A percentile compares a stretch with the other conserved stretches of the same genome.
phyloP scores from a whole-genome alignment of 2,888 invertebrate genomes.

The Lissonota sp. region DNA sequence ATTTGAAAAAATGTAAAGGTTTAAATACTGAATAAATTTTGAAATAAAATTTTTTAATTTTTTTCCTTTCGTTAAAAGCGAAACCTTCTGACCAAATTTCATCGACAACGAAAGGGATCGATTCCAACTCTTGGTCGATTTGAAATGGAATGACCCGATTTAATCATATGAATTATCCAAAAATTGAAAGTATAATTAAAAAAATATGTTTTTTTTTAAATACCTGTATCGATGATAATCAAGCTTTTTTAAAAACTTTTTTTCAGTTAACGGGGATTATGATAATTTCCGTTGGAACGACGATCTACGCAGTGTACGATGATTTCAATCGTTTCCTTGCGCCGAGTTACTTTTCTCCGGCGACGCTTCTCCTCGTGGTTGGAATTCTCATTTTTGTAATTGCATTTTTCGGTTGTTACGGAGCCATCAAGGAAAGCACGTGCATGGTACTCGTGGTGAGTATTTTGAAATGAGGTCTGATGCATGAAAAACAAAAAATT shows the following conservation, averaged over 20 bases:
- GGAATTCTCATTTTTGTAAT: constrained; percentile 92
- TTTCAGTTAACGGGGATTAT: constrained; percentile 88
- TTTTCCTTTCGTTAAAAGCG: too few relatives aligned
- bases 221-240: too few relatives aligned
- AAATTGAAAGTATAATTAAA: too few relatives aligned
- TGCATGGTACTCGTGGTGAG: constrained; percentile 87
- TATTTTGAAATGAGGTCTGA: constrained; percentile 30
- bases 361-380: constrained; percentile 90
- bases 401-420: constrained; percentile 91
- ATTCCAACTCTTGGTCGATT: too few relatives aligned
- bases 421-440: constrained; percentile 92
- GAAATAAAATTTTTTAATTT: too few relatives aligned
- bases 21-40: too few relatives aligned
- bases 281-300: constrained; percentile 88
- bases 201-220: too few relatives aligned
- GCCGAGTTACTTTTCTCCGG: constrained; percentile 89
- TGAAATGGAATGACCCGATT: too few relatives aligned
- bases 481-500: constrained; percentile 9
- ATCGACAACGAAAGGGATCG: too few relatives aligned
- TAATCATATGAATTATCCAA: too few relatives aligned
- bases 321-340: constrained; percentile 87
- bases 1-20: too few relatives aligned
- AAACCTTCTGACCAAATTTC: too few relatives aligned
- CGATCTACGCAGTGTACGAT: constrained; percentile 86
- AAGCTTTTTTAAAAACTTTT: background rate